Evolutionary conservation across 2,888 invertebrate genomes (phyloP).

Genomic region (Podabrus alpinus): DNA sequence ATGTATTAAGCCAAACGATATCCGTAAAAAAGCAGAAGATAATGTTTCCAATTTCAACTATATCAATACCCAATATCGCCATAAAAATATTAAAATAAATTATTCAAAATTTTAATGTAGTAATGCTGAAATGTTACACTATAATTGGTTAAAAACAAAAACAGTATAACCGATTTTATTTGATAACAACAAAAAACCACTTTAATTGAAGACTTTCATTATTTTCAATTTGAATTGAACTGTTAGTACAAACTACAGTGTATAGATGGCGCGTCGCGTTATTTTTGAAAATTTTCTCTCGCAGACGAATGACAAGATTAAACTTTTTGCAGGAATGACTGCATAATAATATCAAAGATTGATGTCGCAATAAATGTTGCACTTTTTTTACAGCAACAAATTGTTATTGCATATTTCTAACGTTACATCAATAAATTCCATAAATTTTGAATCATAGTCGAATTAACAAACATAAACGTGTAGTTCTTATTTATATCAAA

Average conservation of each 20-base stretch:
- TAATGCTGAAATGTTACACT: neutral
- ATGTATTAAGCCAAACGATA: constrained; percentile 4
- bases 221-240: neutral
- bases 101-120: neutral
- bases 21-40: neutral
- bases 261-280: neutral
- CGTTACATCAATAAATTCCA: neutral
- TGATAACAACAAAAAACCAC: neutral
- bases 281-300: neutral
- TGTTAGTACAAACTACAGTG: neutral
- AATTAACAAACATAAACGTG: no score
- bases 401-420: neutral
- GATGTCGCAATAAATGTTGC: neutral
- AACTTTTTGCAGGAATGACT: neutral
- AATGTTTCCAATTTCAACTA: neutral
- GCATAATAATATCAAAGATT: neutral
- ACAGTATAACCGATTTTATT: neutral
- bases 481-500: no score
- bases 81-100: neutral
- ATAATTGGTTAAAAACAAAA: no score
- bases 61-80: neutral
- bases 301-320: neutral
- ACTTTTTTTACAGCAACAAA: neutral
- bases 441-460: neutral
- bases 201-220: neutral